A percentile compares a stretch with the other conserved stretches of the same genome.
phyloP scores from a whole-genome alignment of 2,888 invertebrate species.

The Coenonympha glycerion region DNA sequence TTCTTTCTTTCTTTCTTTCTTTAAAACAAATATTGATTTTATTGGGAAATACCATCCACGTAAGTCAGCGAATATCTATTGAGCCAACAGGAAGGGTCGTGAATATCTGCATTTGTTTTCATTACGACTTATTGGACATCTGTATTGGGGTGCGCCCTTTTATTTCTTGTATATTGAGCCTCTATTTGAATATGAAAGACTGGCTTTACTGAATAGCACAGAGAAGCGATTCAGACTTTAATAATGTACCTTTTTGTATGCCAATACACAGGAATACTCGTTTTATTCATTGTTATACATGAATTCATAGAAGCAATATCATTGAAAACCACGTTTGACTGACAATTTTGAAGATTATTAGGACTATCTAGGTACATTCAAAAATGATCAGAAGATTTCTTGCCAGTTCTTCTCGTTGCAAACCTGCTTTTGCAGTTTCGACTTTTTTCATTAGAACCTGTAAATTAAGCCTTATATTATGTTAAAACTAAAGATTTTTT shows the following conservation, averaged over 20 bases:
- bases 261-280: background rate
- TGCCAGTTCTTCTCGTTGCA: no score
- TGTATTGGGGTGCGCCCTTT: constrained; percentile 24
- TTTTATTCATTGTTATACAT: background rate
- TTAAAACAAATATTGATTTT: background rate
- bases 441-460: no score
- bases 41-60: constrained; percentile 10
- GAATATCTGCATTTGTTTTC: constrained; percentile 30
- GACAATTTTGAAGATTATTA: no score
- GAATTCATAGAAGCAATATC: background rate
- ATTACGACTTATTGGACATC: constrained; percentile 27
- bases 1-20: no score
- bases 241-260: background rate
- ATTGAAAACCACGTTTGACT: no score
- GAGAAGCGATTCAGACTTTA: constrained; percentile 7
- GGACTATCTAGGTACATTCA: no score
- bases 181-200: constrained; percentile 28
- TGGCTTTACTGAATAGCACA: constrained; percentile 12
- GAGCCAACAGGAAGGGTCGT: constrained; percentile 22
- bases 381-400: no score
- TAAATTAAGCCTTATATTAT: no score
- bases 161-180: constrained; percentile 19
- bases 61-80: constrained; percentile 18
- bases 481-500: no score
- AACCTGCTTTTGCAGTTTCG: no score